Percentiles rank a stretch among this genome's conserved stretches.
Evolutionary conservation across 2,888 invertebrate species (phyloP).

Genomic region (Laothoe populi): DNA sequence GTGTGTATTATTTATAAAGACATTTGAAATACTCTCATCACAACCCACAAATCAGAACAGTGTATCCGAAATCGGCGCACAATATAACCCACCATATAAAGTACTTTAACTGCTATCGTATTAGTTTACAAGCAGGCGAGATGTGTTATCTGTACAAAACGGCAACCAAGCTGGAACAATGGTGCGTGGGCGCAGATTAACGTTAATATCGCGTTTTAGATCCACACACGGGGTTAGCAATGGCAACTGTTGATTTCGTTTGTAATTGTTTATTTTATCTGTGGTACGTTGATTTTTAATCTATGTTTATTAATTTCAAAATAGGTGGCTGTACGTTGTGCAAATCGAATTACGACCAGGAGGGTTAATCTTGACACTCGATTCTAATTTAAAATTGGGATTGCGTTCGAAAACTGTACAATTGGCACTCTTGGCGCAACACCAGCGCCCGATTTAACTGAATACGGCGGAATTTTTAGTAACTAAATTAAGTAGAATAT

Average conservation of each 20-base stretch:
- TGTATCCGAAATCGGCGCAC: slow-evolving; percentile 6
- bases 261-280: slow-evolving; percentile 14
- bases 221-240: slow-evolving; percentile 26
- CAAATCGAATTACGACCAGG: too few species aligned
- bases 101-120: slow-evolving; percentile 7
- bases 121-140: slow-evolving; percentile 21
- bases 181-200: slow-evolving; percentile 73
- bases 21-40: too few species aligned
- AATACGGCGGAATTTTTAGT: too few species aligned
- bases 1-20: too few species aligned
- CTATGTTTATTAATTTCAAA: too few species aligned
- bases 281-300: neutral
- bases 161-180: slow-evolving; percentile 62
- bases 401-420: too few species aligned
- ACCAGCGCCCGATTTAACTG: too few species aligned
- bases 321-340: too few species aligned
- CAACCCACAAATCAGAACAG: neutral
- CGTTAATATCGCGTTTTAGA: slow-evolving; percentile 47
- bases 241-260: slow-evolving; percentile 28
- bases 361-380: too few species aligned
- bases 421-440: too few species aligned
- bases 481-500: too few species aligned
- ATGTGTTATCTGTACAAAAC: slow-evolving; percentile 45
- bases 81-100: slow-evolving; percentile 9
- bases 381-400: too few species aligned